Evolutionary conservation across 2,888 invertebrate species (phyloP).

Genomic region (Oscheius myriophilus): DNA sequence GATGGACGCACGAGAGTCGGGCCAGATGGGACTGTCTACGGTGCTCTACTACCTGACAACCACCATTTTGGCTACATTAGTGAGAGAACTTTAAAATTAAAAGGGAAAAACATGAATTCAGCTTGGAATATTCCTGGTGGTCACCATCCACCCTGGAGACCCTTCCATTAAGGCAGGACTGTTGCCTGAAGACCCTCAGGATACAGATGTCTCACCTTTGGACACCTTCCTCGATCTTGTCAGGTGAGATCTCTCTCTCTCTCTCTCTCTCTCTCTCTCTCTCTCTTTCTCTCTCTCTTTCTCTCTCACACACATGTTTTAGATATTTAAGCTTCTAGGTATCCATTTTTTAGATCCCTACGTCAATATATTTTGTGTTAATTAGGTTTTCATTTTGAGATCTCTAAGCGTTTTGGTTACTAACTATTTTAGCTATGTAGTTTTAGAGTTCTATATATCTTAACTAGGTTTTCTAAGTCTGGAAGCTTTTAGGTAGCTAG

Average conservation of each 20-base stretch:
- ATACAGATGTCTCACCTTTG: conserved; percentile 73
- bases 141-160: conserved; percentile 78
- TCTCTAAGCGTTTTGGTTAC: too few relatives aligned
- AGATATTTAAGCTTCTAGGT: too few relatives aligned
- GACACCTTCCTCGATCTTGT: conserved; percentile 90
- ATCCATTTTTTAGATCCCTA: too few relatives aligned
- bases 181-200: conserved; percentile 49
- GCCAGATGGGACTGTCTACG: conserved; percentile 77
- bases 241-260: conserved; percentile 74
- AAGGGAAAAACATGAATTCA: conserved; percentile 30
- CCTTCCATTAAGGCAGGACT: conserved; percentile 71
- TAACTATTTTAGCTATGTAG: too few relatives aligned
- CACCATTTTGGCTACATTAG: conserved; percentile 77
- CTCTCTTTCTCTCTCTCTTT: background rate
- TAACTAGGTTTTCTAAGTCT: too few relatives aligned
- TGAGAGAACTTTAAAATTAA: conserved; percentile 59
- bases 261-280: conserved; percentile 67
- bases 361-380: too few relatives aligned
- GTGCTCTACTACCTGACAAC: conserved; percentile 78
- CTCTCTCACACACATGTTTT: background rate
- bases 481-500: too few relatives aligned
- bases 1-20: conserved; percentile 68
- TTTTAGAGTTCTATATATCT: too few relatives aligned
- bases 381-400: too few relatives aligned
- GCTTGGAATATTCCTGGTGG: conserved; percentile 77